phyloP scores from a whole-genome alignment of 92 coral and sea anemone species.

The Desmophyllum pertusum region DNA sequence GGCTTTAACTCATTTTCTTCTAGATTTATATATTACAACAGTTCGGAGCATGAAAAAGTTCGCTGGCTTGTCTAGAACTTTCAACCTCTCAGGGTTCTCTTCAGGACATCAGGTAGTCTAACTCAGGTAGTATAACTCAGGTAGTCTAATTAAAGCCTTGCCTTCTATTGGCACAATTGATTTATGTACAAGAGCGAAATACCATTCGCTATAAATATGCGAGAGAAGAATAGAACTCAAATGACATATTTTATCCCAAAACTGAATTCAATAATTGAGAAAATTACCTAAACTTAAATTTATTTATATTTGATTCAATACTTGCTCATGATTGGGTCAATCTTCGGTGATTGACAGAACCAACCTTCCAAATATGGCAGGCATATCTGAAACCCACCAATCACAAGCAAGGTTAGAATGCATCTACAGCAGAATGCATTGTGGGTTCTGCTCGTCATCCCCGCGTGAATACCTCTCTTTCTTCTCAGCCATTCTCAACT shows the following conservation, averaged over 20 bases:
- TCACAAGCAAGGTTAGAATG: not conserved
- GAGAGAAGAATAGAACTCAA: not conserved
- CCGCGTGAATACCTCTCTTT: constrained; percentile 81
- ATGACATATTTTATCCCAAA: not conserved
- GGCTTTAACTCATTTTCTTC: too few species aligned
- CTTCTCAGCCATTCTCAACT: constrained; percentile 90
- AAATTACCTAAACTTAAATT: constrained; percentile 1
- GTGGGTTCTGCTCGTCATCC: constrained; percentile 84
- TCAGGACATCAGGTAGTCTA: too few species aligned
- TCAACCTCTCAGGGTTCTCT: too few species aligned
- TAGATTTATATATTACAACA: too few species aligned
- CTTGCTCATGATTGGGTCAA: not conserved
- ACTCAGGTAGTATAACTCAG: too few species aligned
- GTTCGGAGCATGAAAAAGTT: too few species aligned
- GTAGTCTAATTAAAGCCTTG: not conserved
- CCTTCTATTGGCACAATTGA: not conserved
- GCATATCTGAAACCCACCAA: not conserved
- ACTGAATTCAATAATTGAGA: not conserved
- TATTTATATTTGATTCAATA: not conserved
- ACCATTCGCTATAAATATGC: constrained; percentile 24
- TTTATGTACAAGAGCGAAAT: constrained; percentile 25
- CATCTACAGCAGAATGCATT: constrained; percentile 77
- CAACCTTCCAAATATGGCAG: not conserved
- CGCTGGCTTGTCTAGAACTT: too few species aligned
- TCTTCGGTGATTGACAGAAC: not conserved